Conservation (phyloP, 2,797 vertebrate species). For the Lithobates pipiens region DNA sequence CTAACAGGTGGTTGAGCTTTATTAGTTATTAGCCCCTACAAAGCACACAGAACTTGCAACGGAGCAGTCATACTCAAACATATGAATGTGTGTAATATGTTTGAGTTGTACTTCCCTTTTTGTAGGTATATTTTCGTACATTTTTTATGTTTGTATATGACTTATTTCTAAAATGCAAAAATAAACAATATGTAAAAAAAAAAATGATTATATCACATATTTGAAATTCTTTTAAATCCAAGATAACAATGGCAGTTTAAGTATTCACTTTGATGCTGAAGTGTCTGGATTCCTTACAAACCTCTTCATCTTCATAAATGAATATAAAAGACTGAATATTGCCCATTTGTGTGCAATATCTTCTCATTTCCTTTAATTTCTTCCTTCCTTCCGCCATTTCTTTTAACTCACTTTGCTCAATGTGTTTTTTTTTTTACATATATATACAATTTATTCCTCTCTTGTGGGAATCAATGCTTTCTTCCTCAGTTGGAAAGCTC, state of each 20-base stretch:
- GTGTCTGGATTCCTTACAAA: constrained; percentile 23
- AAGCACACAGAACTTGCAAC: too few species aligned
- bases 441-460: constrained; percentile 56
- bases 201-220: too few species aligned
- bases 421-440: constrained; percentile 30
- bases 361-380: constrained; percentile 52
- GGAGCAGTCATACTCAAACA: too few species aligned
- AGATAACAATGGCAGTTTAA: constrained; percentile 15
- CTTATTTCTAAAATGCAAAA: too few species aligned
- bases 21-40: too few species aligned
- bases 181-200: too few species aligned
- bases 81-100: too few species aligned
- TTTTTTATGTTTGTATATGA: too few species aligned
- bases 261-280: constrained; percentile 33
- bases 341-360: constrained; percentile 44
- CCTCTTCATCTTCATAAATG: constrained; percentile 54
- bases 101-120: too few species aligned
- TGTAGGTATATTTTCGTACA: too few species aligned
- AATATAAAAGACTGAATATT: constrained; percentile 38
- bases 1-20: too few species aligned
- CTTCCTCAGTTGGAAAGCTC: constrained; percentile 51
- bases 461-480: constrained; percentile 48
- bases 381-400: constrained; percentile 45
- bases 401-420: constrained; percentile 14
- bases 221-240: background rate